Evolutionary conservation across 37 sponge, comb jelly and placozoan species (phyloP).

Genomic region (Cliona cf. orientalis): DNA sequence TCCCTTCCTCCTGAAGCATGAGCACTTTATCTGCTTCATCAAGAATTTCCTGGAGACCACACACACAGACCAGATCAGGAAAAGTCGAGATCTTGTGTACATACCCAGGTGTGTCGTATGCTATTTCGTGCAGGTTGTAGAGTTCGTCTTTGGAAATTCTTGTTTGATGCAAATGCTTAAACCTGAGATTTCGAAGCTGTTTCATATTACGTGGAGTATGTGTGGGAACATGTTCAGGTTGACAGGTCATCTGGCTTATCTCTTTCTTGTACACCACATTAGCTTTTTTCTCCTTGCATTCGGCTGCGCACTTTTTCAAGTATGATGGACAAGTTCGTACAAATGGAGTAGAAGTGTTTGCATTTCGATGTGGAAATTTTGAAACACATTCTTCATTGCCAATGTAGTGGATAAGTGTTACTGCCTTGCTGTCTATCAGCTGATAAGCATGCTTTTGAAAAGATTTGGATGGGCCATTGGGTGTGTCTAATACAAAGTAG

Average conservation of each 20-base stretch:
- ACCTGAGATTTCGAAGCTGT: slow-evolving; percentile 40
- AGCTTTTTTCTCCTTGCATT: not conserved
- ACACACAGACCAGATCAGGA: slow-evolving; percentile 61
- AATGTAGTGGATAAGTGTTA: not conserved
- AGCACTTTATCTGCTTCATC: slow-evolving; percentile 50
- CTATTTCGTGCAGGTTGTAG: slow-evolving; percentile 59
- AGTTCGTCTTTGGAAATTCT: slow-evolving; percentile 53
- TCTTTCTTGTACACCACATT: slow-evolving; percentile 20
- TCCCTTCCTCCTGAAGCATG: slow-evolving; percentile 26
- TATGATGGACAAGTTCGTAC: slow-evolving; percentile 9
- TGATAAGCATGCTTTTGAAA: slow-evolving; percentile 52
- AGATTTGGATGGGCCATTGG: slow-evolving; percentile 42
- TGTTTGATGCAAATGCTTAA: not conserved
- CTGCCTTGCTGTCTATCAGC: slow-evolving; percentile 2
- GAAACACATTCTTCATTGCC: not conserved
- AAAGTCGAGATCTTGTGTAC: slow-evolving; percentile 40
- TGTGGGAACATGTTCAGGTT: too few species aligned
- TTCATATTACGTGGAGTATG: too few species aligned
- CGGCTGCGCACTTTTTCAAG: slow-evolving; percentile 4
- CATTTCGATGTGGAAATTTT: slow-evolving; percentile 5
- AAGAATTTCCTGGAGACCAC: slow-evolving; percentile 48
- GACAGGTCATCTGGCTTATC: too few species aligned
- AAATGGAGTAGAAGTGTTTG: not conserved
- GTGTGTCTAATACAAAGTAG: slow-evolving; percentile 42
- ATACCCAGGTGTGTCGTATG: slow-evolving; percentile 53